Percentiles rank a stretch among this genome's conserved stretches.
phyloP scores from a whole-genome alignment of 2,888 invertebrate genomes.

The Drosophila testacea region DNA sequence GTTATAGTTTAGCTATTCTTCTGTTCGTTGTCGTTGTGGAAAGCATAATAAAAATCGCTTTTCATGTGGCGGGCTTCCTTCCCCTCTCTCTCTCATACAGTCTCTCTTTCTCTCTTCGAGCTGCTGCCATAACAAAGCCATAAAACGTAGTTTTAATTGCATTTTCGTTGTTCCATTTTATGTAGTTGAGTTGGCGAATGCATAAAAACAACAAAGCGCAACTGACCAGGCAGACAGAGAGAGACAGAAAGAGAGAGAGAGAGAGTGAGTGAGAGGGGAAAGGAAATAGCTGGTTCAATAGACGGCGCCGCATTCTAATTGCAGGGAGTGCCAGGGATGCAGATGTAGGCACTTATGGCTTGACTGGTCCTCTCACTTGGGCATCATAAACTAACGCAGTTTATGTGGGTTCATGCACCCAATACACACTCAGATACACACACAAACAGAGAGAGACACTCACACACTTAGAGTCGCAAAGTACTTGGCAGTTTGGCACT shows the following conservation, averaged over 20 bases:
- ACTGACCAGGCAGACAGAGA: slow-evolving; percentile 44
- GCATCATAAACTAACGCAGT: slow-evolving; percentile 77
- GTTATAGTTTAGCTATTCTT: slow-evolving; percentile 17
- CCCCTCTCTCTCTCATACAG: not conserved
- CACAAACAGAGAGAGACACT: not conserved
- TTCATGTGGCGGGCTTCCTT: slow-evolving; percentile 64
- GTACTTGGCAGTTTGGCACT: slow-evolving; percentile 54
- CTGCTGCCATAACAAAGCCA: slow-evolving; percentile 82
- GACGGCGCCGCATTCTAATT: slow-evolving; percentile 78
- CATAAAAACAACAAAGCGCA: slow-evolving; percentile 77
- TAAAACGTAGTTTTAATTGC: slow-evolving; percentile 85
- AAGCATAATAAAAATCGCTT: slow-evolving; percentile 81
- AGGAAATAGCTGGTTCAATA: slow-evolving; percentile 58
- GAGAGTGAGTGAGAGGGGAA: not conserved
- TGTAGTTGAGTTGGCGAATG: slow-evolving; percentile 81
- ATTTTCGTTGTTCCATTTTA: slow-evolving; percentile 84
- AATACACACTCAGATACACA: slow-evolving; percentile 24
- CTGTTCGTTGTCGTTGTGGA: slow-evolving; percentile 32
- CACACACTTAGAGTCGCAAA: slow-evolving; percentile 1
- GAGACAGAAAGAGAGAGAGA: slow-evolving; percentile 11
- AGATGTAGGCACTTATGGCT: slow-evolving; percentile 72
- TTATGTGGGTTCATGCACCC: slow-evolving; percentile 78
- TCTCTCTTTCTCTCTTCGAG: not conserved
- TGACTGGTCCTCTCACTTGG: slow-evolving; percentile 54
- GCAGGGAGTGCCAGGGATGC: slow-evolving; percentile 58